These are phyloP conservation scores for Drosophila kurseongensis DNA, from an alignment of 1,140 invertebrate genomes.

Conservation along the genomic window DNA sequence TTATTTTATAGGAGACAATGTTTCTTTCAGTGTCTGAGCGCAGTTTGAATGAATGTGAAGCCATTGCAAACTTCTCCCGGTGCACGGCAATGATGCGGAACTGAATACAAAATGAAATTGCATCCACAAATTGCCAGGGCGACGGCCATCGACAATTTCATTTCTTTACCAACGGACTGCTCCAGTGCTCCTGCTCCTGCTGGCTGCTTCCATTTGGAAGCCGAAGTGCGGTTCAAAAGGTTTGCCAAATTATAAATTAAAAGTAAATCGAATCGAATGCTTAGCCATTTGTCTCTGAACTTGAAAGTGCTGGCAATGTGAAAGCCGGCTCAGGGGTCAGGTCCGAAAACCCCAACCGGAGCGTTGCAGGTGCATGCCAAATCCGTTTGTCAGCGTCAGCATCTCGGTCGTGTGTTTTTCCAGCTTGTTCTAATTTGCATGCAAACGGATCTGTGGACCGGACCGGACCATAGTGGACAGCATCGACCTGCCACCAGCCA, in stretches of 20 bases:
- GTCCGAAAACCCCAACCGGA: slow-evolving; percentile 9
- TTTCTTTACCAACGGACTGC: slow-evolving; percentile 44
- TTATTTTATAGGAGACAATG: no score
- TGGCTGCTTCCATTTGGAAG: slow-evolving; percentile 59
- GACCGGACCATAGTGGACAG: slow-evolving; percentile 36
- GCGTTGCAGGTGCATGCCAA: slow-evolving; percentile 70
- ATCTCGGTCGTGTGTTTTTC: slow-evolving; percentile 61
- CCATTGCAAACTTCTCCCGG: slow-evolving; percentile 13
- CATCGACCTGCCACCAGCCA: slow-evolving; percentile 61
- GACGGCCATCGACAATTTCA: slow-evolving; percentile 73
- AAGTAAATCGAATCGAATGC: slow-evolving; percentile 82
- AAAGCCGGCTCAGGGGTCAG: slow-evolving; percentile 71
- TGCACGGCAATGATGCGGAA: slow-evolving; percentile 72
- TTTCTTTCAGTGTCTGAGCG: not conserved
- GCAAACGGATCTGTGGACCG: slow-evolving; percentile 76
- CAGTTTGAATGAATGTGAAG: not conserved
- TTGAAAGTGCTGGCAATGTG: slow-evolving; percentile 73
- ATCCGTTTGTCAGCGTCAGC: slow-evolving; percentile 66
- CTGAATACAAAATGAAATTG: slow-evolving; percentile 78
- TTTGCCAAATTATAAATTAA: slow-evolving; percentile 81
- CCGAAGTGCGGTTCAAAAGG: slow-evolving; percentile 67
- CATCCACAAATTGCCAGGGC: slow-evolving; percentile 73
- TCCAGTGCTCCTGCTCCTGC: not conserved
- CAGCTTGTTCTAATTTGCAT: slow-evolving; percentile 79
- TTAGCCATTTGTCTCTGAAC: slow-evolving; percentile 76